Base-by-base conservation (phyloP, 2,888 invertebrate genomes). In the Sphecodes monilicornis region DNA sequence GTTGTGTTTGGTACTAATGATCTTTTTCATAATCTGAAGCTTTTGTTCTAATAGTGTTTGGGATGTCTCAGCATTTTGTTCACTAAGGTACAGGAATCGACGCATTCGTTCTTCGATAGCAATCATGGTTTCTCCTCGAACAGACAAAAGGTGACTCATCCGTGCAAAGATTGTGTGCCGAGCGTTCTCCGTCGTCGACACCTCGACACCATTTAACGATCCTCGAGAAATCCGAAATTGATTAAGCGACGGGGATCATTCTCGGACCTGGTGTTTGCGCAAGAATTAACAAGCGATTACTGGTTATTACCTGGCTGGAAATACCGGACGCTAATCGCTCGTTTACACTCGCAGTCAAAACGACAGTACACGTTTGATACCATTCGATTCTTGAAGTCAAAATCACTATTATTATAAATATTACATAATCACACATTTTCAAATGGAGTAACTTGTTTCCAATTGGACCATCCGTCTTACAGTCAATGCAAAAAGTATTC, bases 131-230 rank as follows among this genome's bases (percentile, higher is more conserved):
- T 64, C 32, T 64, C 32, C 32, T 6, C 18, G 6, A 29, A 64
- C 32, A 60, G 57, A 16, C 2, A 26, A 1, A 46, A 82, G 57
- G 66, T 82, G 83, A 83, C 50, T 83, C 76, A 82, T 76, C 64
- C 32, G n/a, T n/a, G 22, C 32, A 32, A 64, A 16, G 36, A 69
- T 46, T 18, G 41, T 70, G 41, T 57, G 54, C 41, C 41, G 18
- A 64, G 16, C 29, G 18, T 8, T 32, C 16, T 41, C 26, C 32
- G 70, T 13, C 70, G 54, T 22, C 22, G 11, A 46, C 76, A 16
- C 36, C 29, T 3, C 18, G 41, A 54, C 22, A 10, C 8, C 29
- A n/a, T 64, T 36, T n/a, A 26, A 18, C 68, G 22, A 16, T 68
- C 66, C 1, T 16, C 22, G 64, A 36, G 26, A n/a, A 64, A 50